phyloP scores from a whole-genome alignment of 2,888 invertebrate genomes.

The Leptopterna dolabrata region DNA sequence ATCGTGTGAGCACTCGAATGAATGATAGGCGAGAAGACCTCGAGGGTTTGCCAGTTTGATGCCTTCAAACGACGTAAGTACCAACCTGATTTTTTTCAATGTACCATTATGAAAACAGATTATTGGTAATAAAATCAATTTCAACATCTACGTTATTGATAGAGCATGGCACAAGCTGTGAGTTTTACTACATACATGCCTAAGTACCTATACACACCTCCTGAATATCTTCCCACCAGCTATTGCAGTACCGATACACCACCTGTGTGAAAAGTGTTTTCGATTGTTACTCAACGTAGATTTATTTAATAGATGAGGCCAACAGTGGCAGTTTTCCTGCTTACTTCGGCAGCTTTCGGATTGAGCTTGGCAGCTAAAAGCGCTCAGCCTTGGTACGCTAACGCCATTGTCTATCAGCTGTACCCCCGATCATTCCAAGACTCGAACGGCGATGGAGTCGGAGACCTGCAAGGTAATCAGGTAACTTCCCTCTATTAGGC shows the following conservation, averaged over 20 bases:
- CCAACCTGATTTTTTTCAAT: too few relatives aligned
- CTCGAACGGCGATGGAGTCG: slow-evolving; percentile 83
- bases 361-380: not conserved
- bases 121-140: too few relatives aligned
- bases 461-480: slow-evolving; percentile 85
- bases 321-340: not conserved
- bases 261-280: too few relatives aligned
- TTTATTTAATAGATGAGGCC: not conserved
- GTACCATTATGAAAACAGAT: too few relatives aligned
- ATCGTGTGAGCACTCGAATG: not conserved
- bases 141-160: too few relatives aligned
- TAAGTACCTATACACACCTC: too few relatives aligned
- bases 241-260: too few relatives aligned
- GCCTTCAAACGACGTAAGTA: not conserved
- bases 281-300: too few relatives aligned
- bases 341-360: not conserved
- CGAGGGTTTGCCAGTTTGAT: not conserved
- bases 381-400: slow-evolving; percentile 80
- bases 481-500: too few relatives aligned
- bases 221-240: too few relatives aligned
- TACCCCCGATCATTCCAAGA: slow-evolving; percentile 89
- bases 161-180: too few relatives aligned
- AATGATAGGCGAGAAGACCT: not conserved
- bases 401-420: slow-evolving; percentile 84
- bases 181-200: too few relatives aligned